Evolutionary conservation across 1,140 invertebrate genomes (phyloP).

Genomic region (Drosophila punjabiensis): DNA sequence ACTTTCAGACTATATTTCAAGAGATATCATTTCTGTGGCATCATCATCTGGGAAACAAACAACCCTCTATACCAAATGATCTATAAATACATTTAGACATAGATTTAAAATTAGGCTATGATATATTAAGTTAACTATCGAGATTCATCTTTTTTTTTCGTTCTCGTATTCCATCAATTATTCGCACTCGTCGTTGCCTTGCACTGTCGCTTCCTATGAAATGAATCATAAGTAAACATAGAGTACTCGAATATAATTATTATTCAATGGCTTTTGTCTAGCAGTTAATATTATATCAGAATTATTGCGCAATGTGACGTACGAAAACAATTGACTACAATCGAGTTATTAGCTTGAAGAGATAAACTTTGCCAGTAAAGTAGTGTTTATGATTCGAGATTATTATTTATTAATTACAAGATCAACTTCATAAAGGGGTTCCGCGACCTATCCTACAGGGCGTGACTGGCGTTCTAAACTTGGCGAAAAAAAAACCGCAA

Average conservation of each 20-base stretch:
- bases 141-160: background rate
- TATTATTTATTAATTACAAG: slow-evolving; percentile 8
- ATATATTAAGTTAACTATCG: background rate
- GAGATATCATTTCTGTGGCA: too few relatives aligned
- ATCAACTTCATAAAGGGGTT: background rate
- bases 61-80: background rate
- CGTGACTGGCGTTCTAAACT: slow-evolving; percentile 2
- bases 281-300: slow-evolving; percentile 15
- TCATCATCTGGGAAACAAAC: too few relatives aligned
- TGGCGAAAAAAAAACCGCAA: slow-evolving; percentile 9
- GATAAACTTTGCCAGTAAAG: background rate
- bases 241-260: background rate
- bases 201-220: background rate
- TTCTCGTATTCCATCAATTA: background rate
- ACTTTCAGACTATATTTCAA: too few relatives aligned
- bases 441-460: slow-evolving; percentile 36
- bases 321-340: slow-evolving; percentile 17
- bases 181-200: background rate
- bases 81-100: background rate
- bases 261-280: slow-evolving; percentile 3
- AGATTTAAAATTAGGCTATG: background rate
- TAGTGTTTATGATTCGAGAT: background rate
- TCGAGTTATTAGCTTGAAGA: background rate
- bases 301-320: slow-evolving; percentile 4
- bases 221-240: slow-evolving; percentile 29